Conservation (phyloP, 2,888 invertebrate species). For the Oscheius sp. region DNA sequence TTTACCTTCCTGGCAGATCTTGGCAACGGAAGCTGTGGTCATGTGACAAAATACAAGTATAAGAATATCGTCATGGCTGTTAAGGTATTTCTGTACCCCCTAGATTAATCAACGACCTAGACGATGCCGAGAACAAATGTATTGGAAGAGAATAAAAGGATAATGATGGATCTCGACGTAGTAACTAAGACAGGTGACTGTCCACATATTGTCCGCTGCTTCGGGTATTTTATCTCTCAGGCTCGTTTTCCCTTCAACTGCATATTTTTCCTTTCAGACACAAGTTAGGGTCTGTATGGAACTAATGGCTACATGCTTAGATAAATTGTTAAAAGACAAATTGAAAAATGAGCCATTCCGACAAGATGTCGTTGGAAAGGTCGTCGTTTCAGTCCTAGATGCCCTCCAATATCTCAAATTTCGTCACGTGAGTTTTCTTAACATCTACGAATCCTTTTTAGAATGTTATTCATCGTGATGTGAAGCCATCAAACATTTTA, state of each 20-base stretch:
- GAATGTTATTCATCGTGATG: conserved; percentile 67
- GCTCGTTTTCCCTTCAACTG: conserved; percentile 73
- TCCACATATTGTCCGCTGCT: conserved; percentile 93
- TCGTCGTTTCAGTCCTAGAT: conserved; percentile 94
- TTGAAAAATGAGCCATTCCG: conserved; percentile 83
- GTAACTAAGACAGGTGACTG: conserved; percentile 97
- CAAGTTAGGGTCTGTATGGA: conserved; percentile 99
- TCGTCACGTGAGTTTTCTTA: conserved; percentile 78
- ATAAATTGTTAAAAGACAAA: conserved; percentile 85
- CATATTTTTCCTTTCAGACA: conserved; percentile 56
- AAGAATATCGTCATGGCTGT: conserved; percentile 67
- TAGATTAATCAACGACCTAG: conserved; percentile 51
- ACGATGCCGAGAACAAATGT: conserved; percentile 94
- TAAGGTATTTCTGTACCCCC: conserved; percentile 44
- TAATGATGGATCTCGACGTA: conserved; percentile 97
- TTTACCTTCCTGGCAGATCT: conserved; percentile 68
- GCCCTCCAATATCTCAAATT: conserved; percentile 97
- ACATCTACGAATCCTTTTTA: conserved; percentile 46
- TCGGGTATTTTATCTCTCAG: conserved; percentile 97
- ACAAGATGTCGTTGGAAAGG: conserved; percentile 93
- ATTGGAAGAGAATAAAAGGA: conserved; percentile 94
- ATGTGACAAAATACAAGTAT: conserved; percentile 89
- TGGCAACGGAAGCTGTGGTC: conserved; percentile 83
- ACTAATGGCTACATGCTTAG: conserved; percentile 97
- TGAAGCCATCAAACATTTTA: conserved; percentile 90